Evolutionary conservation across 2,797 vertebrate genomes (phyloP), one percentile per base, ranked within the genome.

Genomic region (Lutjanus campechanus): DNA sequence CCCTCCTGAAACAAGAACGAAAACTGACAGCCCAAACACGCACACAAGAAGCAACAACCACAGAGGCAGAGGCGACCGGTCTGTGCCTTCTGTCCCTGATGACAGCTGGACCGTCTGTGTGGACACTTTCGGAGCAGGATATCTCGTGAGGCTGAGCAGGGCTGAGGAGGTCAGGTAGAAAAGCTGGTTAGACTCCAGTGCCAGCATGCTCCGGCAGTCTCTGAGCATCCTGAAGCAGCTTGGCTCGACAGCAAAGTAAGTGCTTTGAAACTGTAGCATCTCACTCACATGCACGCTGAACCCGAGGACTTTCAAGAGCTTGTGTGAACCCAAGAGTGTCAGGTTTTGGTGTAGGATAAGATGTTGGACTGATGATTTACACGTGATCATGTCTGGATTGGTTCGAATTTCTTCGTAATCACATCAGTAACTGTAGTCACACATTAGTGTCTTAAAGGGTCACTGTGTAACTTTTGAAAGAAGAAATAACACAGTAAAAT

Each of bases 221-320:
- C 82, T 96, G 79, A 95, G 89, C 87, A 92, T 95, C 87, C 86
- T 96, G 77, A 95, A 95, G 88, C 95, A 93, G 87, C 58, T 95
- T 53, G 88, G 94, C 84, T 93, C 91, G 53, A 58, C 81, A 7
- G 61, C 88, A 88, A 94, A 88, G 94, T 92, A 92, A 94, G 93
- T 92, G 1, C 7, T 72, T 7, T 56, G 8, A 58, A 29, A 16
- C 66, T 11, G 11, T 2, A 55, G 29, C 36, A 11, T 5, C 8
- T 46, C 25, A 75, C n/a, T 49, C 19, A 20, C 10, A 55, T 65
- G 41, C 36, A 20, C 49, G 10, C 11, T 51, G 20, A 49, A 50
- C 25, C 9, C 16, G 22, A 10, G 1, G 13, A 3, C 41, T 16
- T 41, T 20, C 5, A 7, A 46, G 59, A 36, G 13, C 19, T 61